Base-by-base conservation (phyloP, 2,113 vertebrate genomes). In the Podarcis raffonei region DNA sequence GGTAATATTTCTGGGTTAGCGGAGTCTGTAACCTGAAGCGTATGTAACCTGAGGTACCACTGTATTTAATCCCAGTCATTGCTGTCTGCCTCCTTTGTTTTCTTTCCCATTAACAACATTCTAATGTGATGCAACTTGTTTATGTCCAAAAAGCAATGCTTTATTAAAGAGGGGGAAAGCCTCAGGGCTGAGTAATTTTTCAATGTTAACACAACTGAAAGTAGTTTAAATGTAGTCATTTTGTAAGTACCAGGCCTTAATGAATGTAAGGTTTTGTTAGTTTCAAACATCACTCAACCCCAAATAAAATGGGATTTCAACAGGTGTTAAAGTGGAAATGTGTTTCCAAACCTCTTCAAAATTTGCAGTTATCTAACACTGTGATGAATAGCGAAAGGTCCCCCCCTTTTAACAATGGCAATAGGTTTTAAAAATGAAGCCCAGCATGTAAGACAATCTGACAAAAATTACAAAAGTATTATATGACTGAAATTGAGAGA, bases 271-370 rank as follows among this genome's bases (percentile, higher is more conserved):
- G 78, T 65, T 90, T 69, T 93, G 90, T 88, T 91, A 5, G 79
- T 86, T 85, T 94, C 86, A 62, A 81, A 69, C 85, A 90, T 82
- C 92, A 93, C 75, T 91, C 62, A 83, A 90, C 87, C 84, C 87
- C 85, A 87, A 90, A 91, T 88, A 86, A 94, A 93, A 95, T 89
- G 86, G 78, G 72, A 81, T 92, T 93, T 92, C 79, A 1, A 72
- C 89, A 95, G 89, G 87, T 92, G 65, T 79, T 81, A 90, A 89
- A 84, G 11, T n/a, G 87, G 32, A 90, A 92, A 93, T 66, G 65
- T 88, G 91, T 81, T 89, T 79, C 81, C 92, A 93, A 90, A 71
- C 39, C 39, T 81, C 84, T 92, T 75, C 18, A 90, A 81, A 39
- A 81, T 68, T 32, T 78, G 84, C 32, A 62, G 25, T 83, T 68